Conservation (phyloP, 2,113 vertebrate species). For the Baryphthengus martii region DNA sequence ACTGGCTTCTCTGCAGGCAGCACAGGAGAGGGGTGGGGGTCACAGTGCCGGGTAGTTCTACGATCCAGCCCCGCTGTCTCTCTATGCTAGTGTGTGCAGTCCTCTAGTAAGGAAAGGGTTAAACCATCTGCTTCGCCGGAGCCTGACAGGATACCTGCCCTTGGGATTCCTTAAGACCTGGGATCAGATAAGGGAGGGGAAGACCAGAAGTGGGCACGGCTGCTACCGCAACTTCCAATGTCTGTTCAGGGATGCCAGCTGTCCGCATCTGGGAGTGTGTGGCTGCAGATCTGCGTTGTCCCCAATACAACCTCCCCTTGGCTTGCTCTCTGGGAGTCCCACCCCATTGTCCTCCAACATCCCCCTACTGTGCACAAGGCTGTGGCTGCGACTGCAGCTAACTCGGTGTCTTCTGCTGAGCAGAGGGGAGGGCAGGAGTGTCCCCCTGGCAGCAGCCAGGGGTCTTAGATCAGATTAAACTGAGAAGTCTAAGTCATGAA, state of each 20-base stretch:
- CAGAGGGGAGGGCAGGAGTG: background rate
- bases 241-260: background rate
- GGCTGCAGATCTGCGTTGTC: background rate
- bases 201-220: background rate
- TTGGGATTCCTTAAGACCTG: background rate
- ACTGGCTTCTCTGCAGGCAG: background rate
- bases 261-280: background rate
- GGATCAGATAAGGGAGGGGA: background rate
- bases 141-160: background rate
- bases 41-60: background rate
- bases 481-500: too few relatives aligned
- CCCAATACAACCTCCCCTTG: background rate
- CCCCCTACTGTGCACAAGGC: background rate
- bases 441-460: background rate
- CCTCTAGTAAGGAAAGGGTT: background rate
- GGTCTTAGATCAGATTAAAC: background rate
- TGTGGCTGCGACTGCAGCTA: background rate
- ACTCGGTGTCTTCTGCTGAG: background rate
- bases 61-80: background rate
- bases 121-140: background rate
- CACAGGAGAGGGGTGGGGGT: background rate
- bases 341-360: accelerated
- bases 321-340: accelerated
- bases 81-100: background rate
- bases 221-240: background rate